Evolutionary conservation across 92 coral and sea anemone genomes (phyloP), one percentile per base, ranked within the genome.

Genomic region (Chrysogorgia sp.): DNA sequence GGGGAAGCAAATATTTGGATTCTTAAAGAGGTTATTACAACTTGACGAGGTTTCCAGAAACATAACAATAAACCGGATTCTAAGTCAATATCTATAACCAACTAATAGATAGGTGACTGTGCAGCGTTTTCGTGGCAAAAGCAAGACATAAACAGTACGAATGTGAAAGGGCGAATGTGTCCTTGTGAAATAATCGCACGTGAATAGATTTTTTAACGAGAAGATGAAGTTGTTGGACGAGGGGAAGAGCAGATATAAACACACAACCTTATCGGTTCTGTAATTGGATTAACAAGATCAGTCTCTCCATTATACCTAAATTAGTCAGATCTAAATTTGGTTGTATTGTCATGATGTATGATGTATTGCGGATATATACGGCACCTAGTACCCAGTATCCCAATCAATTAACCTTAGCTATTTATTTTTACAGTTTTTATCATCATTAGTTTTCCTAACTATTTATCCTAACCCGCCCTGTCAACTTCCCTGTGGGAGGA

Each of bases 1-100:
- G 48, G 76, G 61, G 60, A 45, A 32, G 76, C 60, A 69, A 29
- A 29, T 29, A 48, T 69, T 69, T 28, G 37, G 37, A 59, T 59
- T 59, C 65, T 59, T 59, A 59, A 69, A 49, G 60, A 47, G 40
- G 34, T 69, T 47, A 47, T 69, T 49, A 69, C 60, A 49, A 47
- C 35, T 69, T 53, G 55, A n/a, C 40, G 76, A 69, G 48, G 24
- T 14, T 69, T 69, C 76, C 24, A 69, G 76, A 49, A 47, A 13
- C 19, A 24, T n/a, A 25, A 15, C 26, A 41, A 43, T 34, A 47
- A 64, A 64, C 40, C 50, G 19, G 14, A 24, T 31, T 1, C 10
- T 37, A 67, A 43, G 40, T 40, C 17, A 48, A 20, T 23, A 24
- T 28, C 32, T 30, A n/a, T 34, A 49, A 69, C 50, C 41, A 43